Percentiles rank a stretch among this genome's conserved stretches.
phyloP scores from a whole-genome alignment of 1,140 invertebrate genomes.

The Zaprionus inermis region DNA sequence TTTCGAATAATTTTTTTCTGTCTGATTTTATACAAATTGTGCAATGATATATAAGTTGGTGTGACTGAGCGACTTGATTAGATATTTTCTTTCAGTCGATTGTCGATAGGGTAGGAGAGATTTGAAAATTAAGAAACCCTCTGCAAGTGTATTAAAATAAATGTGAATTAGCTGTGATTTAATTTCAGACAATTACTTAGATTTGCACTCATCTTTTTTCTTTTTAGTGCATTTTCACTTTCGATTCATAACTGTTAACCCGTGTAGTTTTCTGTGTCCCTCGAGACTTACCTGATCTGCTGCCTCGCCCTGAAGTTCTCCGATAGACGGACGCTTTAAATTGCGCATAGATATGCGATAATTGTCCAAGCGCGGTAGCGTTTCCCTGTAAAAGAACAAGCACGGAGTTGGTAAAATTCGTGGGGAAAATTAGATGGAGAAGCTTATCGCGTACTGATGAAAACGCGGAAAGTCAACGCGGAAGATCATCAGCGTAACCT shows the following conservation, averaged over 20 bases:
- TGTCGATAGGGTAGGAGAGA: too few species aligned
- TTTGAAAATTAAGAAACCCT: too few species aligned
- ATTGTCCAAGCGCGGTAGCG: conserved; percentile 93
- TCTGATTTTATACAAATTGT: too few species aligned
- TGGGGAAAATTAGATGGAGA: not conserved
- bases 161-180: not conserved
- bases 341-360: conserved; percentile 92
- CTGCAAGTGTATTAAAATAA: not conserved
- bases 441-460: conserved; percentile 58
- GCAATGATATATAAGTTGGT: too few species aligned
- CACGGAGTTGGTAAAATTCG: not conserved
- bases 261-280: not conserved
- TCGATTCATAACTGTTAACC: not conserved
- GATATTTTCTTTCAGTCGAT: too few species aligned
- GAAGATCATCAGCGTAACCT: conserved; percentile 25
- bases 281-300: conserved; percentile 70
- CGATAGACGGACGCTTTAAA: conserved; percentile 89
- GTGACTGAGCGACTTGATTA: too few species aligned
- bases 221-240: not conserved
- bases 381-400: conserved; percentile 66
- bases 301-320: conserved; percentile 88
- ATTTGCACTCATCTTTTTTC: not conserved
- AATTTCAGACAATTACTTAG: not conserved
- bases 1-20: too few species aligned
- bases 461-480: conserved; percentile 47